A percentile compares a stretch with the other conserved stretches of the same genome.
Conservation (phyloP, 2,113 vertebrate genomes). For the Romanogobio albipinnatus region DNA sequence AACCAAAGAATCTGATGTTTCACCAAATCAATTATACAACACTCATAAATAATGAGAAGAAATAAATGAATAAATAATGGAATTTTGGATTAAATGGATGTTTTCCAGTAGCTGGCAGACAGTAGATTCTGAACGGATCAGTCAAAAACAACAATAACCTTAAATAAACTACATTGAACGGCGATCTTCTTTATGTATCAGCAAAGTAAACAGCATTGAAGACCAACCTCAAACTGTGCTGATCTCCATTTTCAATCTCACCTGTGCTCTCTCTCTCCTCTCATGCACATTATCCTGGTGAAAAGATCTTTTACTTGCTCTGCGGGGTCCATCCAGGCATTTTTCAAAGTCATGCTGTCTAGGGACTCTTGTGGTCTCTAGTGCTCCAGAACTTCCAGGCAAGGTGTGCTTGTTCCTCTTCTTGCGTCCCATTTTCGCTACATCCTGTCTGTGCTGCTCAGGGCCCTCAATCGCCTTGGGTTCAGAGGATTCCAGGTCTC, state of each 20-base stretch:
- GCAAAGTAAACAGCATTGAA: background rate
- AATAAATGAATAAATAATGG: background rate
- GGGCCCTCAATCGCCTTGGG: background rate
- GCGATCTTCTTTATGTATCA: background rate
- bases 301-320: background rate
- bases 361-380: background rate
- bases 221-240: background rate
- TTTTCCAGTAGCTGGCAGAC: background rate
- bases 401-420: background rate
- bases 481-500: background rate
- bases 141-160: background rate
- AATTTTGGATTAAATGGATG: background rate
- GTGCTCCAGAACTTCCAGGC: background rate
- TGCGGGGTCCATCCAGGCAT: background rate
- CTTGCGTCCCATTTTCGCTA: accelerated
- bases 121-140: background rate
- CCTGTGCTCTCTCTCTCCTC: slow-evolving; percentile 22
- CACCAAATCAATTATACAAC: slow-evolving; percentile 30
- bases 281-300: background rate
- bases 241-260: background rate
- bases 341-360: background rate
- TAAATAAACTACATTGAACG: background rate
- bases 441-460: background rate
- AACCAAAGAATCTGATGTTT: background rate
- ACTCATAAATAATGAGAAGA: slow-evolving; percentile 9